Percentiles rank a stretch among this genome's conserved stretches.
Conservation (phyloP, 2,888 invertebrate species). For the Eutolmus rufibarbis region DNA sequence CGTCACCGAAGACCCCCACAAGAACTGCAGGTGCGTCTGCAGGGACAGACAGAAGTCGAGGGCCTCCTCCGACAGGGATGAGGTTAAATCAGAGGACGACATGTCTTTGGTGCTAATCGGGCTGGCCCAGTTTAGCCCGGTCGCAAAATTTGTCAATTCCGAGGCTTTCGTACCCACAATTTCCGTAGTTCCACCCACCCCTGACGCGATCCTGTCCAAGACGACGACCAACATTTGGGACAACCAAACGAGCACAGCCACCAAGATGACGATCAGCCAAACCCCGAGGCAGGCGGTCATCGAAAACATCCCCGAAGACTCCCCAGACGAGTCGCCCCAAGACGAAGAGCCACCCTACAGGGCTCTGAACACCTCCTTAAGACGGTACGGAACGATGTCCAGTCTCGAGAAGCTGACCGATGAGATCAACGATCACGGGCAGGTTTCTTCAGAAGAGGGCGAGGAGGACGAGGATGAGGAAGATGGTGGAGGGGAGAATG, state of each 20-base stretch:
- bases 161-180: slow-evolving; percentile 70
- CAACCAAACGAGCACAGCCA: slow-evolving; percentile 56
- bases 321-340: slow-evolving; percentile 74
- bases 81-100: slow-evolving; percentile 68
- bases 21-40: slow-evolving; percentile 54
- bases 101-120: slow-evolving; percentile 75
- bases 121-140: slow-evolving; percentile 65
- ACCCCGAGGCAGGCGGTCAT: slow-evolving; percentile 56
- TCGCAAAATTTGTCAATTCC: slow-evolving; percentile 65
- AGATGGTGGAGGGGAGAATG: slow-evolving; percentile 46
- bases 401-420: slow-evolving; percentile 74
- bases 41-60: slow-evolving; percentile 26
- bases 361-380: slow-evolving; percentile 66
- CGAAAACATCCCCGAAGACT: slow-evolving; percentile 67
- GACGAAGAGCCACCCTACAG: slow-evolving; percentile 79
- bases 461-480: slow-evolving; percentile 49
- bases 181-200: slow-evolving; percentile 78
- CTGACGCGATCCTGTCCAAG: slow-evolving; percentile 65
- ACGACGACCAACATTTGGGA: slow-evolving; percentile 62
- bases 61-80: slow-evolving; percentile 52
- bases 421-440: slow-evolving; percentile 56
- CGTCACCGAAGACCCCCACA: slow-evolving; percentile 49
- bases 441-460: slow-evolving; percentile 65
- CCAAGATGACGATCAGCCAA: slow-evolving; percentile 62
- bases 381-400: slow-evolving; percentile 75